Evolutionary conservation across 2,888 invertebrate species (phyloP).

Genomic region (Latheticus oryzae): DNA sequence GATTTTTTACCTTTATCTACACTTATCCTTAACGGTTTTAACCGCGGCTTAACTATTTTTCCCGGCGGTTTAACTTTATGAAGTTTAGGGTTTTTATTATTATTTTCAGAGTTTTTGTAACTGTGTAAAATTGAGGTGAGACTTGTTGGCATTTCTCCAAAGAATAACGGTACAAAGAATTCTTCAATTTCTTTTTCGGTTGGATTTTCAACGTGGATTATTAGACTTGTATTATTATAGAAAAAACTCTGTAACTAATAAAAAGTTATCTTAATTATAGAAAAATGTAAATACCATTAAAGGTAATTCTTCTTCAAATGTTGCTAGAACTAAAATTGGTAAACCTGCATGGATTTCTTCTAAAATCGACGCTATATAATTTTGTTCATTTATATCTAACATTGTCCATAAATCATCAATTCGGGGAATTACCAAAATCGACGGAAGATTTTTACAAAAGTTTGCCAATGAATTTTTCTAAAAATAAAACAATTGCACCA

Average conservation of each 20-base stretch:
- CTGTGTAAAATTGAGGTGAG: slow-evolving; percentile 20
- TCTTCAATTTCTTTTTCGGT: slow-evolving; percentile 56
- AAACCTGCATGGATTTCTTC: slow-evolving; percentile 61
- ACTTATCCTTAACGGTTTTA: slow-evolving; percentile 4
- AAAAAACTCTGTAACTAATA: slow-evolving; percentile 59
- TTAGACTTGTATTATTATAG: slow-evolving; percentile 57
- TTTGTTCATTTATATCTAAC: slow-evolving; percentile 57
- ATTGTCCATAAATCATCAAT: slow-evolving; percentile 63
- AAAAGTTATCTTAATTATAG: not conserved
- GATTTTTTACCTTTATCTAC: slow-evolving; percentile 15
- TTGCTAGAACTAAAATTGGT: slow-evolving; percentile 60
- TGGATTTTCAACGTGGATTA: slow-evolving; percentile 59
- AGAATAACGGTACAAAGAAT: slow-evolving; percentile 61
- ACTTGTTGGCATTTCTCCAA: slow-evolving; percentile 47
- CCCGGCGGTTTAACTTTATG: slow-evolving; percentile 22
- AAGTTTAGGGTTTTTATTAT: slow-evolving; percentile 11
- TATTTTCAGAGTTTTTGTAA: slow-evolving; percentile 9
- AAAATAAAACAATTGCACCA: slow-evolving; percentile 5
- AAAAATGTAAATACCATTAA: slow-evolving; percentile 52
- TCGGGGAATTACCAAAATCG: slow-evolving; percentile 59
- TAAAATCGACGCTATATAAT: slow-evolving; percentile 57
- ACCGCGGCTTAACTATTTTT: slow-evolving; percentile 17
- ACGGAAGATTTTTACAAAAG: slow-evolving; percentile 56
- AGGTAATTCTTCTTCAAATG: slow-evolving; percentile 60
- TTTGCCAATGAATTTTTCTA: slow-evolving; percentile 52